Conservation (phyloP, 1,140 invertebrate genomes). For the Calephelis nemesis region DNA sequence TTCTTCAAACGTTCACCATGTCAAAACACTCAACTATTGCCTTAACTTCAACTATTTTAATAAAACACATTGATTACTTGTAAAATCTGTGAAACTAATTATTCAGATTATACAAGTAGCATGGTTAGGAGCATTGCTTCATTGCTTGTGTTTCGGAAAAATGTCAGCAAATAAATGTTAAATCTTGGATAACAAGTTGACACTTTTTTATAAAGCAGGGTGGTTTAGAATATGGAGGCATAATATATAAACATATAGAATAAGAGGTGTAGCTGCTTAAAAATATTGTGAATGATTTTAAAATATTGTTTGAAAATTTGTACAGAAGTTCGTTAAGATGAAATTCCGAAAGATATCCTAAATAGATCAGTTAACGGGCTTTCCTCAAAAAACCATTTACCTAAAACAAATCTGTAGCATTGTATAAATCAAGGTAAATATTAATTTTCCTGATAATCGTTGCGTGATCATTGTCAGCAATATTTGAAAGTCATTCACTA, state of each 20-base stretch:
- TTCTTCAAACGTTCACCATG: not conserved
- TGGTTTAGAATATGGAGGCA: not conserved
- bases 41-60: not conserved
- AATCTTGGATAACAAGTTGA: not conserved
- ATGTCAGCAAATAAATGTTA: not conserved
- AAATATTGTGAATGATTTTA: not conserved
- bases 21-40: not conserved
- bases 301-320: too few species aligned
- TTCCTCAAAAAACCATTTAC: too few species aligned
- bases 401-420: too few species aligned
- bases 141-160: constrained; percentile 2
- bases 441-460: constrained; percentile 7
- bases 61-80: not conserved
- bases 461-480: not conserved
- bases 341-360: not conserved
- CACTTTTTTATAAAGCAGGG: not conserved
- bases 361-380: too few species aligned
- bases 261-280: not conserved
- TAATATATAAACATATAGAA: not conserved
- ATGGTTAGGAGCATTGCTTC: not conserved
- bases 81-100: not conserved
- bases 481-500: not conserved
- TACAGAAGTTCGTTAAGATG: too few species aligned
- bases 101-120: not conserved
- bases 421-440: too few species aligned